Percentiles rank a stretch among this genome's conserved stretches.
phyloP scores from a whole-genome alignment of 2,797 vertebrate species.

The Lindbergichthys nudifrons region DNA sequence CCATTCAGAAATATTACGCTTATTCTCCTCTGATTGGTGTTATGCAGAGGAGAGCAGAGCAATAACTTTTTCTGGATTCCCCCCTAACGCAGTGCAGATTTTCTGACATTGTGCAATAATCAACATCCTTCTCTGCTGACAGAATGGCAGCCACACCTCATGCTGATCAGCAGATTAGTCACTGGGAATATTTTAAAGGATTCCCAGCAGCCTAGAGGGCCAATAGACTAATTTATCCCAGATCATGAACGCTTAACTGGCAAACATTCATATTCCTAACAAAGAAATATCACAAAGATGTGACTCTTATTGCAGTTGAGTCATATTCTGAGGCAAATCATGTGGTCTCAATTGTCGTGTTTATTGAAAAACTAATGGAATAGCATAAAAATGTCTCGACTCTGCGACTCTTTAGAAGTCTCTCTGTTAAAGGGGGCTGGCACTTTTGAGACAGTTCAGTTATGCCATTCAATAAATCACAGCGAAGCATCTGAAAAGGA shows the following conservation, averaged over 20 bases:
- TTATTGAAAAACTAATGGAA: slow-evolving; percentile 47
- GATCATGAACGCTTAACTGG: slow-evolving; percentile 47
- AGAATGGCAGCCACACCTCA: slow-evolving; percentile 69
- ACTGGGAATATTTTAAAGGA: slow-evolving; percentile 65
- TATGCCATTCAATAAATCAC: slow-evolving; percentile 54
- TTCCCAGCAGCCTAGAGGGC: slow-evolving; percentile 48
- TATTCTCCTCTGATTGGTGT: slow-evolving; percentile 41
- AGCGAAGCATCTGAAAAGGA: slow-evolving; percentile 55
- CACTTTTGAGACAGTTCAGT: slow-evolving; percentile 41
- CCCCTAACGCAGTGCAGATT: slow-evolving; percentile 32
- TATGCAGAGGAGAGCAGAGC: slow-evolving; percentile 34
- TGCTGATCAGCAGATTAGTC: slow-evolving; percentile 74
- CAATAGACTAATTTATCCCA: slow-evolving; percentile 65
- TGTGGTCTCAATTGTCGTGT: slow-evolving; percentile 48
- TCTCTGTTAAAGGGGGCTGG: slow-evolving; percentile 25
- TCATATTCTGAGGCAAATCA: slow-evolving; percentile 46
- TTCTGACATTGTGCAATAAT: slow-evolving; percentile 71
- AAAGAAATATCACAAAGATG: slow-evolving; percentile 51
- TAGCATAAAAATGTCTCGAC: slow-evolving; percentile 27
- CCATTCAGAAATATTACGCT: slow-evolving; percentile 42
- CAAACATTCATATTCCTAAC: slow-evolving; percentile 32
- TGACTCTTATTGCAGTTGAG: slow-evolving; percentile 48
- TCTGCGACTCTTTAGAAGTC: slow-evolving; percentile 11
- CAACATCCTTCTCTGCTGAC: slow-evolving; percentile 74
- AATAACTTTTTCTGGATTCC: slow-evolving; percentile 37